These are phyloP conservation scores for Taphrorychus bicolor DNA, from an alignment of 2,888 invertebrate species.

Conservation along the genomic window DNA sequence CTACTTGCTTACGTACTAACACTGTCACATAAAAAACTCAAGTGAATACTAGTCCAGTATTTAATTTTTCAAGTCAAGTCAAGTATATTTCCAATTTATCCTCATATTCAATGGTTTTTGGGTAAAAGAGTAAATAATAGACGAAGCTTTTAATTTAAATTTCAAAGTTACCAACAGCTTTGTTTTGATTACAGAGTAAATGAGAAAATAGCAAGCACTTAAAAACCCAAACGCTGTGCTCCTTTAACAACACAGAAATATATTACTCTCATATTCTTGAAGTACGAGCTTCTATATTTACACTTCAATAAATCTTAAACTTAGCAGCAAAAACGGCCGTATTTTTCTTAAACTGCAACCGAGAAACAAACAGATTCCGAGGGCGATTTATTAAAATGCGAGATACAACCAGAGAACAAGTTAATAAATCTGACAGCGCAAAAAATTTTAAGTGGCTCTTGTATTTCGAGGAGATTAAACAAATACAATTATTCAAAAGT, in stretches of 20 bases:
- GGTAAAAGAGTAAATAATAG: not conserved
- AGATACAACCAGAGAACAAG: constrained; percentile 12
- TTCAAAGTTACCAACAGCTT: not conserved
- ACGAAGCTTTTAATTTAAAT: not conserved
- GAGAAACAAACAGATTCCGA: constrained; percentile 21
- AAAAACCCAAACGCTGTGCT: constrained; percentile 1
- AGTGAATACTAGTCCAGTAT: no score
- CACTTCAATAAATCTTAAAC: constrained; percentile 15
- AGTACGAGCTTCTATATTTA: constrained; percentile 12
- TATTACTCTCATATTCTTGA: not conserved
- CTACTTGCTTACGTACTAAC: no score
- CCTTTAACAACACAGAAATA: not conserved
- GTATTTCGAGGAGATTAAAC: constrained; percentile 55
- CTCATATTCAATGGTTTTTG: no score
- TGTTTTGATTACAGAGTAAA: not conserved
- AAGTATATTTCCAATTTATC: no score
- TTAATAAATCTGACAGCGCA: constrained; percentile 50
- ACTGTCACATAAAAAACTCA: no score
- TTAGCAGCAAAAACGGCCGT: constrained; percentile 12
- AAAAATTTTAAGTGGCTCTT: constrained; percentile 56
- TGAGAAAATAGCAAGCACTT: not conserved
- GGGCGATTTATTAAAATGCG: constrained; percentile 22
- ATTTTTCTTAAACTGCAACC: constrained; percentile 15
- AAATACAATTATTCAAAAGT: constrained; percentile 48
- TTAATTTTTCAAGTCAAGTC: no score